phyloP scores from a whole-genome alignment of 2,113 vertebrate species.

The Hystrix brachyura region DNA sequence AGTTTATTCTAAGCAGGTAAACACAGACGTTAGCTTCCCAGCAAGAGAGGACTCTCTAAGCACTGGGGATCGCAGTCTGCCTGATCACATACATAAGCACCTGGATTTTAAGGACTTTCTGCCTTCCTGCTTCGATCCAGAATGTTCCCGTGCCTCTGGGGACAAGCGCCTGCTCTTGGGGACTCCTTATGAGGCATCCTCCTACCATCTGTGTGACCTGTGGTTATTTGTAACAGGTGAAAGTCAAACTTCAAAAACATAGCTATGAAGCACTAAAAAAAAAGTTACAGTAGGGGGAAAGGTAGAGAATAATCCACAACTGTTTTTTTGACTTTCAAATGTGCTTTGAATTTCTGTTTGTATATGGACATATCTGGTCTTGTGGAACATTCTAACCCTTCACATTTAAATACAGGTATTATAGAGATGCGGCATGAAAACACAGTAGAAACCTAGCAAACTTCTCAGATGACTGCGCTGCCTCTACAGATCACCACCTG shows the following conservation, averaged over 20 bases:
- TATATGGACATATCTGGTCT: not conserved
- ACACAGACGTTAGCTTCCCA: not conserved
- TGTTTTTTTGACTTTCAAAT: not conserved
- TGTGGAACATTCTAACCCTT: not conserved
- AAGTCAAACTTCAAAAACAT: not conserved
- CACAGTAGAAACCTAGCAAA: not conserved
- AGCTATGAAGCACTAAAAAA: not conserved
- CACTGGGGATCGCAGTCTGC: not conserved
- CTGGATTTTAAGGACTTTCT: too few relatives aligned
- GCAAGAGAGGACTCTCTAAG: accelerated
- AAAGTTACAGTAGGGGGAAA: not conserved
- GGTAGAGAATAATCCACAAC: not conserved
- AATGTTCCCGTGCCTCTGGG: not conserved
- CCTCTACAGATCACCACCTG: not conserved
- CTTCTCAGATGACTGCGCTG: not conserved
- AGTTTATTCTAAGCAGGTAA: not conserved
- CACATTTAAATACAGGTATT: not conserved
- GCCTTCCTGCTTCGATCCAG: not conserved
- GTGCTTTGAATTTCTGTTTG: slow-evolving; percentile 31
- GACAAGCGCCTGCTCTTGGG: not conserved
- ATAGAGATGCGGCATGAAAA: not conserved
- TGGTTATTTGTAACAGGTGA: not conserved
- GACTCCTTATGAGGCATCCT: not conserved
- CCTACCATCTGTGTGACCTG: not conserved
- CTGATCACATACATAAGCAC: accelerated